Evolutionary conservation across 35 echinoderm and acorn worm genomes (phyloP).

Genomic region (Hemicentrotus pulcherrimus): DNA sequence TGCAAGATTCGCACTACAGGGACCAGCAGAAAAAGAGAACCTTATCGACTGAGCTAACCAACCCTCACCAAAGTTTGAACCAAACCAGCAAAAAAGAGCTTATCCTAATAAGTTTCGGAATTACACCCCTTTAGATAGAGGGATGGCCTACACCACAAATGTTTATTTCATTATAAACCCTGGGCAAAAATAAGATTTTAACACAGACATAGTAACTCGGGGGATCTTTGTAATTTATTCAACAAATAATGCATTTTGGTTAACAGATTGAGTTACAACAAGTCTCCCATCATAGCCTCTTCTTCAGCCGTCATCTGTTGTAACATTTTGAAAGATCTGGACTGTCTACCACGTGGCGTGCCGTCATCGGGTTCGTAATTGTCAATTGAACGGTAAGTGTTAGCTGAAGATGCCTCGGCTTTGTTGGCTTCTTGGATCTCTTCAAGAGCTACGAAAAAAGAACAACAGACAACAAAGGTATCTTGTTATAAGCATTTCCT

Average conservation of each 20-base stretch:
- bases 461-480: not conserved
- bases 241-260: not conserved
- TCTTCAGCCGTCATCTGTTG: slow-evolving; percentile 72
- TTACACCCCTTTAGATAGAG: no score
- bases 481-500: no score
- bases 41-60: no score
- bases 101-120: no score
- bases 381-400: not conserved
- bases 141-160: no score
- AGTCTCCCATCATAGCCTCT: slow-evolving; percentile 43
- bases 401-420: not conserved
- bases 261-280: slow-evolving; percentile 17
- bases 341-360: slow-evolving; percentile 59
- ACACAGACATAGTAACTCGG: not conserved
- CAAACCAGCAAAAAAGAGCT: no score
- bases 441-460: not conserved
- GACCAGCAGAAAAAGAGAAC: no score
- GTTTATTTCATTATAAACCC: no score
- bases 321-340: slow-evolving; percentile 90
- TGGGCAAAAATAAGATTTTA: not conserved
- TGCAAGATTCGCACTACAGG: no score
- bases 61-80: no score
- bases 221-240: not conserved
- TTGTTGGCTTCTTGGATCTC: not conserved
- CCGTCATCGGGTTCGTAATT: slow-evolving; percentile 1